Evolutionary conservation across 2,888 invertebrate species (phyloP).

Genomic region (Drosophila helvetica): DNA sequence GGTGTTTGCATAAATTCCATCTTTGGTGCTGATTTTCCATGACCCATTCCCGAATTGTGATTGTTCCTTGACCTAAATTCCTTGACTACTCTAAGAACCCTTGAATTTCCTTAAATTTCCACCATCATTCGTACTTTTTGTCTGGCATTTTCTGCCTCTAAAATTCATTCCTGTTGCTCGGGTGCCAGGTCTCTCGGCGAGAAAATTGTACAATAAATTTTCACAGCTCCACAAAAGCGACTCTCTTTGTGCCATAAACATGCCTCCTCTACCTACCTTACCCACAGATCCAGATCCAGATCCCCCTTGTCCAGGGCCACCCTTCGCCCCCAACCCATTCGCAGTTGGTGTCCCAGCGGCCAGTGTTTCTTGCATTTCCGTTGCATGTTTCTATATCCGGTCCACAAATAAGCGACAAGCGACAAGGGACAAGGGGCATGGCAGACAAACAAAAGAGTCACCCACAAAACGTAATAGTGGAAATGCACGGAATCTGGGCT

Average conservation of each 20-base stretch:
- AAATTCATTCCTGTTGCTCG: conserved; percentile 39
- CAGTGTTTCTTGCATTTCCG: conserved; percentile 56
- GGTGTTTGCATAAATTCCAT: not conserved
- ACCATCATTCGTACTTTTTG: not conserved
- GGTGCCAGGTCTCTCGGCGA: conserved; percentile 26
- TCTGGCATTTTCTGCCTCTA: conserved; percentile 5
- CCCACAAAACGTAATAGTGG: conserved; percentile 38
- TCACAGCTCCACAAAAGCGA: conserved; percentile 41
- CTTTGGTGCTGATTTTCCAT: not conserved
- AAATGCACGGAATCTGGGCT: conserved; percentile 46
- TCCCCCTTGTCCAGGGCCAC: not conserved
- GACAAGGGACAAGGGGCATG: conserved; percentile 19
- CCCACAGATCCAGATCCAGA: conserved; percentile 1
- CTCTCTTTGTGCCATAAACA: conserved; percentile 45
- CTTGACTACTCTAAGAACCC: not conserved
- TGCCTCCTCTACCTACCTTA: conserved; percentile 26
- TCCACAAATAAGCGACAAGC: conserved; percentile 51
- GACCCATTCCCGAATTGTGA: not conserved
- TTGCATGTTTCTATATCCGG: conserved; percentile 70
- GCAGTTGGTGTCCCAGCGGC: conserved; percentile 35
- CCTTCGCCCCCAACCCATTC: not conserved
- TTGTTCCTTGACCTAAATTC: not conserved
- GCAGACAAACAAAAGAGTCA: conserved; percentile 41
- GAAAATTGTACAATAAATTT: conserved; percentile 43
- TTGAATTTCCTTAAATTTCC: conserved; percentile 12